Evolutionary conservation across 2,888 invertebrate genomes (phyloP), one percentile per base, ranked within the genome.

Genomic region (Gortyna flavago): DNA sequence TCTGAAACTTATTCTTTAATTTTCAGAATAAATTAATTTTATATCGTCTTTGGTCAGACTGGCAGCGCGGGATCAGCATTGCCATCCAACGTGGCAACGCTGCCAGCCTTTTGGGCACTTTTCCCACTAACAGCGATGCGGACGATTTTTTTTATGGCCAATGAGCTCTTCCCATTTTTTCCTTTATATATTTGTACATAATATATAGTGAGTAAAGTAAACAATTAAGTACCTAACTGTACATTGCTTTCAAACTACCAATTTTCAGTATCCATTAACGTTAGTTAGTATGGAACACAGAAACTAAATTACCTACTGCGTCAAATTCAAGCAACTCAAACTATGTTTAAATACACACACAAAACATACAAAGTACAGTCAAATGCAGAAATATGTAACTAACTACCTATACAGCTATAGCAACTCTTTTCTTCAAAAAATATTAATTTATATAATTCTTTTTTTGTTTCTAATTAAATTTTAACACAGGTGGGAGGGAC

Each of bases 281-380:
- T 35, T 57, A 48, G n/a, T 75, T 57, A 48, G n/a, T 75, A 74
- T 48, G 64, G 59, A 75, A 35, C 65, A 65, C 57, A 64, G 80
- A 80, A 79, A 68, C 75, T 59, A 79, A 75, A 75, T 75, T 80
- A 59, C 62, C 57, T 51, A 25, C 41, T 29, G 44, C 32, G 61
- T 77, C 62, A 44, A 69, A 77, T 65, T 64, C 64, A 65, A 64
- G 29, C 64, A 76, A 57, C n/a, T 54, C 35, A 32, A 68, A 59
- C 59, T 65, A 54, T 44, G 62, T 68, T 59, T 67, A 32, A 32
- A 41, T 25, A 21, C 0, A 9, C 16, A 80, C 44, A 65, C 29
- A 41, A 38, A 21, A 57, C 21, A 18, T 59, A 38, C 8, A 3
- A 67, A 38, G 62, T 75, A 68, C 71, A 59, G 25, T 68, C 32